Evolutionary conservation across 2,797 vertebrate genomes (phyloP).

Genomic region (Diplodus puntazzo): DNA sequence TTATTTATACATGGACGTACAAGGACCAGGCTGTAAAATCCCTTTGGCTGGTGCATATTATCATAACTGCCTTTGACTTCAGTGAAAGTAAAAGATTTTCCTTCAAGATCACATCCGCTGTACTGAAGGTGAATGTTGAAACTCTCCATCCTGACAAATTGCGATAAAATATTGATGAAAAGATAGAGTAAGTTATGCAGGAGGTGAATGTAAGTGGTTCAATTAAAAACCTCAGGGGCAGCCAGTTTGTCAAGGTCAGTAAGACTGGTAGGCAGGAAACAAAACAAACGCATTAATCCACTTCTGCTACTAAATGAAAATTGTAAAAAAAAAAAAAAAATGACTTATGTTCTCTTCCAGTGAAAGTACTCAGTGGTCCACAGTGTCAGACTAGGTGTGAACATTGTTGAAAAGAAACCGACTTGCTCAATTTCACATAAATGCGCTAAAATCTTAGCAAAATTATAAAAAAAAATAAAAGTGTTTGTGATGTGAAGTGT

Average conservation of each 20-base stretch:
- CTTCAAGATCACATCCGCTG: background rate
- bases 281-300: background rate
- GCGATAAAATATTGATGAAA: background rate
- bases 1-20: background rate
- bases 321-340: background rate
- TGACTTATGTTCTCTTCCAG: too few species aligned
- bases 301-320: background rate
- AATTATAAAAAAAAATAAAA: background rate
- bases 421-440: background rate
- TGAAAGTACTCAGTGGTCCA: background rate
- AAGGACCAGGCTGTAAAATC: background rate
- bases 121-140: background rate
- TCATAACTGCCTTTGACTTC: background rate
- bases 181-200: background rate
- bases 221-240: background rate
- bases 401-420: background rate
- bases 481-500: background rate
- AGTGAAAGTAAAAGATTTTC: background rate
- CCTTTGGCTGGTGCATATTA: background rate
- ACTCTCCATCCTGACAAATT: background rate
- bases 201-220: background rate
- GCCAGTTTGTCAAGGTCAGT: background rate
- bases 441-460: background rate
- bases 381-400: background rate
- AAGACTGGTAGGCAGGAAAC: background rate